Percentiles rank a stretch among this genome's conserved stretches.
These are phyloP conservation scores for Drosophila subpulchrella DNA, from an alignment of 1,140 invertebrate genomes.

Conservation along the genomic window DNA sequence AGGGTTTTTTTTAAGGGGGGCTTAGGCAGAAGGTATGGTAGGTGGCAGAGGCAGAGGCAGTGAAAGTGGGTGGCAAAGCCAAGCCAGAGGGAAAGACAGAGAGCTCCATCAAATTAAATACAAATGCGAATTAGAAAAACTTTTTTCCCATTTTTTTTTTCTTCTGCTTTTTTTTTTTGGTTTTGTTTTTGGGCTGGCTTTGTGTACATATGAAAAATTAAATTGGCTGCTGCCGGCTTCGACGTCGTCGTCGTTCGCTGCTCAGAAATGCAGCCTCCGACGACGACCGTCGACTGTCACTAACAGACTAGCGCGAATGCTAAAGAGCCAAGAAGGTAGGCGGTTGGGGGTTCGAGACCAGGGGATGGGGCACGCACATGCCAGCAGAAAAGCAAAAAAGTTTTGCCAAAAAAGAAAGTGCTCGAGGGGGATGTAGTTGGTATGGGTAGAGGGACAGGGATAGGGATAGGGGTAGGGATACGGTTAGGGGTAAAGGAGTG, in stretches of 20 bases:
- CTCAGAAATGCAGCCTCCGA: background rate
- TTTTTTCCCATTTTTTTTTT: slow-evolving; percentile 34
- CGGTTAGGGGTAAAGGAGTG: background rate
- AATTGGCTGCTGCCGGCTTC: slow-evolving; percentile 54
- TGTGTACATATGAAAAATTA: slow-evolving; percentile 67
- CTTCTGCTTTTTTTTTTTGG: slow-evolving; percentile 6
- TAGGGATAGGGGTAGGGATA: background rate
- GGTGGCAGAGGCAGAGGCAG: background rate
- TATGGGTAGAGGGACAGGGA: background rate
- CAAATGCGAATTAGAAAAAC: slow-evolving; percentile 81
- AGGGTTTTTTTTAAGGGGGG: background rate
- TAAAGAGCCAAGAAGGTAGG: slow-evolving; percentile 16
- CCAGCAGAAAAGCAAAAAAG: slow-evolving; percentile 50
- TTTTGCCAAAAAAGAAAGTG: slow-evolving; percentile 56
- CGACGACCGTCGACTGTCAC: slow-evolving; percentile 44
- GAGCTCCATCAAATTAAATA: slow-evolving; percentile 71
- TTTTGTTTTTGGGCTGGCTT: slow-evolving; percentile 6
- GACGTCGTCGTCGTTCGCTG: background rate
- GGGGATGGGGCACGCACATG: slow-evolving; percentile 23
- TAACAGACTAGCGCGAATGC: slow-evolving; percentile 50
- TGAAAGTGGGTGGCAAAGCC: background rate
- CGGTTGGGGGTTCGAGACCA: background rate
- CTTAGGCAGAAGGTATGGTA: background rate
- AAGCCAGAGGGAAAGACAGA: slow-evolving; percentile 16
- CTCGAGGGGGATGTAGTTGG: slow-evolving; percentile 11